phyloP scores from a whole-genome alignment of 2,797 vertebrate genomes.

The Sebastes jordani region DNA sequence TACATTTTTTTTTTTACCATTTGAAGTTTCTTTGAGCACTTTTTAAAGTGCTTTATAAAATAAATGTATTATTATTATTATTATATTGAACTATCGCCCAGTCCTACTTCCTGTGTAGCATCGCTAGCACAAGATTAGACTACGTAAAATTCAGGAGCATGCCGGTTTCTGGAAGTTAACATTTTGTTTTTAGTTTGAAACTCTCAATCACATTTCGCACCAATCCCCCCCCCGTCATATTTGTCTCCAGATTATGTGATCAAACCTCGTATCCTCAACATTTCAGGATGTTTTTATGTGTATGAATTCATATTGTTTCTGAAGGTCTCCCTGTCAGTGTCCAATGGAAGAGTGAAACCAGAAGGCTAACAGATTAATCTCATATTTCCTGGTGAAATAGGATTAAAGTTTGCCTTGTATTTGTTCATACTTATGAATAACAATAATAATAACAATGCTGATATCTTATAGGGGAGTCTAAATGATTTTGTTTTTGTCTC shows the following conservation, averaged over 20 bases:
- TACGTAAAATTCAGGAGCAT: slow-evolving; percentile 21
- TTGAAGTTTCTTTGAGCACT: too few relatives aligned
- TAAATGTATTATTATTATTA: too few relatives aligned
- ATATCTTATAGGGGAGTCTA: slow-evolving; percentile 75
- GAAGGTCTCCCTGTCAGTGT: slow-evolving; percentile 67
- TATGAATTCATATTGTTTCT: slow-evolving; percentile 23
- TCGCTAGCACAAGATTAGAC: background rate
- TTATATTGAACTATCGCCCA: too few relatives aligned
- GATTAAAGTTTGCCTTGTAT: slow-evolving; percentile 79
- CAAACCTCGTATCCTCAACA: background rate
- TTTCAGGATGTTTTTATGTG: slow-evolving; percentile 18
- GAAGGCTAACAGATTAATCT: slow-evolving; percentile 79
- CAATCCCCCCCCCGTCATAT: background rate
- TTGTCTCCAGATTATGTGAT: background rate
- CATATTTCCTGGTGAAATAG: slow-evolving; percentile 81
- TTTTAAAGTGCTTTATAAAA: too few relatives aligned
- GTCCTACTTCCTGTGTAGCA: background rate
- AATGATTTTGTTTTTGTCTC: slow-evolving; percentile 16
- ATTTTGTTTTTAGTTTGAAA: slow-evolving; percentile 7
- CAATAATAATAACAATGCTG: slow-evolving; percentile 32
- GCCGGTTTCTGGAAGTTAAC: slow-evolving; percentile 18
- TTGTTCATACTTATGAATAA: slow-evolving; percentile 16
- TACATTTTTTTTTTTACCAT: too few relatives aligned
- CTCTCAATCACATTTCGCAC: background rate
- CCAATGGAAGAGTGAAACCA: slow-evolving; percentile 85